phyloP scores from a whole-genome alignment of 2,797 vertebrate species.

The Nothura maculosa region DNA sequence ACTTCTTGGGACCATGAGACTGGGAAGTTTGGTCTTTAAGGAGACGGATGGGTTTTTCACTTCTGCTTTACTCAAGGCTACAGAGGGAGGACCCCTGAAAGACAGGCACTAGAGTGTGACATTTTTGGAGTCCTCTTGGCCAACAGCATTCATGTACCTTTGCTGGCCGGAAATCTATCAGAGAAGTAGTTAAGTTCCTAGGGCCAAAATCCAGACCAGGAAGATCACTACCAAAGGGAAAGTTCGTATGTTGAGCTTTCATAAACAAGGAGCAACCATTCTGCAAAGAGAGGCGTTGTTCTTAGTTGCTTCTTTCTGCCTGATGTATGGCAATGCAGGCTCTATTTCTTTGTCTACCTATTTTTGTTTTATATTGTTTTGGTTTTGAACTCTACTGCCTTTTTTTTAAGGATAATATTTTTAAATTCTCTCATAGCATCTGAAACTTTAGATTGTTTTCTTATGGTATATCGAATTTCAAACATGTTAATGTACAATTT shows the following conservation, averaged over 20 bases:
- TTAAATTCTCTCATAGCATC: background rate
- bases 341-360: background rate
- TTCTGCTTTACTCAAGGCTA: background rate
- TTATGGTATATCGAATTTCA: background rate
- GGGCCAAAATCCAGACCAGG: background rate
- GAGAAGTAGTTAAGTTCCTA: background rate
- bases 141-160: background rate
- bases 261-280: background rate
- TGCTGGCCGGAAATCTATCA: background rate
- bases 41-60: background rate
- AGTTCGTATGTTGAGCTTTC: background rate
- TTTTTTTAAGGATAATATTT: background rate
- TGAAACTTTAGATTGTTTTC: background rate
- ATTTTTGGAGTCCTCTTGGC: background rate
- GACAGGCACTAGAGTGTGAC: rapidly evolving
- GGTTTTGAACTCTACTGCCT: background rate
- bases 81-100: background rate
- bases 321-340: background rate
- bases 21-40: background rate
- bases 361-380: background rate
- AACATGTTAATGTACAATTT: background rate
- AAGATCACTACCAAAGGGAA: background rate
- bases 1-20: rapidly evolving
- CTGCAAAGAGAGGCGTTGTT: background rate
- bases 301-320: background rate